A percentile compares a stretch with the other conserved stretches of the same genome.
Evolutionary conservation across 2,888 invertebrate genomes (phyloP).

Genomic region (Nymphalis polychloros): DNA sequence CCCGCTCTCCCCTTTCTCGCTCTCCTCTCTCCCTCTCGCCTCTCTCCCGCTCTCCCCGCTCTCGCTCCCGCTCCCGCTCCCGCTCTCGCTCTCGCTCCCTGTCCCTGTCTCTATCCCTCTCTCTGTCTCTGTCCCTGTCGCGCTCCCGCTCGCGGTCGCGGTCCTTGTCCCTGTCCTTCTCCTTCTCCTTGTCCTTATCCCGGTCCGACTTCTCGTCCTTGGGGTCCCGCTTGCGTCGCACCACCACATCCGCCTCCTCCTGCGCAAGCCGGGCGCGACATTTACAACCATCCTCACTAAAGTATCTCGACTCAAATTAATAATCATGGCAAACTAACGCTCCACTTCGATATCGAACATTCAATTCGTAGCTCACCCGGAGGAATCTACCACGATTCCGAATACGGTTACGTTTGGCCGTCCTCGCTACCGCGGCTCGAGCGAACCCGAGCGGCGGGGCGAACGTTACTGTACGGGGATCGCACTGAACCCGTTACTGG

Average conservation of each 20-base stretch:
- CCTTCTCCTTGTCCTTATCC: conserved; percentile 52
- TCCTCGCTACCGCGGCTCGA: neutral
- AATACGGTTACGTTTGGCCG: neutral
- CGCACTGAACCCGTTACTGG: neutral
- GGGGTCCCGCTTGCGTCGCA: conserved; percentile 73
- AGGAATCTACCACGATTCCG: neutral
- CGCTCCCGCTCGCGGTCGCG: conserved; percentile 50
- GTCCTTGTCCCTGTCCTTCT: conserved; percentile 40
- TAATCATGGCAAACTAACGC: conserved; percentile 1
- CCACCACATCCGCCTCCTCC: conserved; percentile 85
- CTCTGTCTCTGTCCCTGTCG: conserved; percentile 56
- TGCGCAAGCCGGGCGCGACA: conserved; percentile 60
- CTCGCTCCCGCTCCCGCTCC: conserved; percentile 53
- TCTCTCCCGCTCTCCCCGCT: conserved; percentile 24
- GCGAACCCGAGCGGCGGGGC: neutral
- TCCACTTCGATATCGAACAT: conserved; percentile 4
- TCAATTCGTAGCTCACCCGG: conserved; percentile 4
- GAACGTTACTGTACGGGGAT: neutral
- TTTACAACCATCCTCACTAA: conserved; percentile 13
- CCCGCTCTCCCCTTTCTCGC: too few relatives aligned
- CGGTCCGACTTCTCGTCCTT: conserved; percentile 54
- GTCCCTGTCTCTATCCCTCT: conserved; percentile 46
- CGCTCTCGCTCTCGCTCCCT: conserved; percentile 50
- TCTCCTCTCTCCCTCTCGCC: too few relatives aligned
- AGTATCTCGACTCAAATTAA: neutral